A percentile compares a stretch with the other conserved stretches of the same genome.
Evolutionary conservation across 1,140 invertebrate species (phyloP).

Genomic region (Hyles vespertilio): DNA sequence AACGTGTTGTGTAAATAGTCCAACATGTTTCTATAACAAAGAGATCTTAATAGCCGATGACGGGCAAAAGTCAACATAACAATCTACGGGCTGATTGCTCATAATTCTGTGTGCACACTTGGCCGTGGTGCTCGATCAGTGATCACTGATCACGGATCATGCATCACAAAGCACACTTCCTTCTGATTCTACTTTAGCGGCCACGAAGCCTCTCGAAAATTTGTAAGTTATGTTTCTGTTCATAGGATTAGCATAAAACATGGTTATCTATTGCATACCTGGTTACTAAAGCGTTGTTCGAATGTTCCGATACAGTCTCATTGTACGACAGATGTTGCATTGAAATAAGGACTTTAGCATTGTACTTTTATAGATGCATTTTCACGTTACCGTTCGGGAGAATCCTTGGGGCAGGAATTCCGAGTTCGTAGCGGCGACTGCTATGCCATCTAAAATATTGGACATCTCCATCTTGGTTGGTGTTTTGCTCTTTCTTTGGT

Average conservation of each 20-base stretch:
- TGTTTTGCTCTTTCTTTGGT: conserved; percentile 68
- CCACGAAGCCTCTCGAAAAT: conserved; percentile 57
- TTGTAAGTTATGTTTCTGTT: conserved; percentile 67
- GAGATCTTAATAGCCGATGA: conserved; percentile 74
- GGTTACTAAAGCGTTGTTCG: conserved; percentile 61
- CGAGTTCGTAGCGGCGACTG: conserved; percentile 66
- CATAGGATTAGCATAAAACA: conserved; percentile 67
- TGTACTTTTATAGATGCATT: conserved; percentile 42
- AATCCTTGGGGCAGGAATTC: conserved; percentile 64
- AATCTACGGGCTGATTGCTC: conserved; percentile 68
- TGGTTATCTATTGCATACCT: conserved; percentile 69
- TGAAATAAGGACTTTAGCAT: conserved; percentile 34
- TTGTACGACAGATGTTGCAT: conserved; percentile 21
- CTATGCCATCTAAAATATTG: conserved; percentile 75
- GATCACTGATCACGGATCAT: too few relatives aligned
- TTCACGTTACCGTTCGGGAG: conserved; percentile 23
- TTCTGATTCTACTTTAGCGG: conserved; percentile 29
- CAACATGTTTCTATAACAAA: conserved; percentile 73
- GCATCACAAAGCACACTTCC: conserved; percentile 34
- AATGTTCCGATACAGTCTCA: conserved; percentile 48
- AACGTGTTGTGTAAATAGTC: conserved; percentile 73
- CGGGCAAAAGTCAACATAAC: conserved; percentile 66
- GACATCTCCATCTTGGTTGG: conserved; percentile 71
- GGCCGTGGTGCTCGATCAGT: conserved; percentile 22
- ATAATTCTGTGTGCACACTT: conserved; percentile 51